A percentile compares a stretch with the other conserved stretches of the same genome.
These are phyloP conservation scores for Machimus atricapillus DNA, from an alignment of 2,888 invertebrate species.

Conservation along the genomic window DNA sequence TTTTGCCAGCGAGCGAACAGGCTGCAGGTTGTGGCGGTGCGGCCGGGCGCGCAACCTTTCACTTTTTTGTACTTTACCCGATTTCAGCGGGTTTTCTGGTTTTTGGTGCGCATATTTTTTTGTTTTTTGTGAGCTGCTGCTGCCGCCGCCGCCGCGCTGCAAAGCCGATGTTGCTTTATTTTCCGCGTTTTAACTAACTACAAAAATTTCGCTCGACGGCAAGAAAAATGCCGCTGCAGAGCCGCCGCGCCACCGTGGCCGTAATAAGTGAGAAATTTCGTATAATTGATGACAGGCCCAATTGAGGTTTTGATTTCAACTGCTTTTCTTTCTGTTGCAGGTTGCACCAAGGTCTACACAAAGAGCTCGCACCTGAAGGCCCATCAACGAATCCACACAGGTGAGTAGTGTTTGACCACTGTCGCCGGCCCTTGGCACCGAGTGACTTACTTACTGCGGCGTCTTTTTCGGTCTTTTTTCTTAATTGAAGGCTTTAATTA, in stretches of 20 bases:
- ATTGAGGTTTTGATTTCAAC: slow-evolving; percentile 34
- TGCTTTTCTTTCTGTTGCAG: slow-evolving; percentile 64
- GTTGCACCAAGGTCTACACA: slow-evolving; percentile 96
- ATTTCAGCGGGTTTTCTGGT: slow-evolving; percentile 29
- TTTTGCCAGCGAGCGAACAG: neutral
- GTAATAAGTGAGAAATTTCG: slow-evolving; percentile 34
- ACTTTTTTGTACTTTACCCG: slow-evolving; percentile 40
- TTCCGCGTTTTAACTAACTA: slow-evolving; percentile 38
- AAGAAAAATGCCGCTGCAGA: neutral
- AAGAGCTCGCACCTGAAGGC: slow-evolving; percentile 98
- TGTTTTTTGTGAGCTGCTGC: neutral
- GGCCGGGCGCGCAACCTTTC: slow-evolving; percentile 19
- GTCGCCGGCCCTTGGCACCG: slow-evolving; percentile 17
- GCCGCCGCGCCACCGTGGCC: slow-evolving; percentile 14
- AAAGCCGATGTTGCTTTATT: slow-evolving; percentile 13
- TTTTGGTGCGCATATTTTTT: slow-evolving; percentile 14
- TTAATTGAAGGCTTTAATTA: slow-evolving; percentile 45
- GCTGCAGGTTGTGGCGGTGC: neutral
- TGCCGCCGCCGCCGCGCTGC: neutral
- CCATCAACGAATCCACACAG: slow-evolving; percentile 97
- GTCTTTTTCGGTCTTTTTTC: slow-evolving; percentile 10
- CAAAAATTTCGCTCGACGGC: slow-evolving; percentile 14
- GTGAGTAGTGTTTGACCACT: slow-evolving; percentile 66
- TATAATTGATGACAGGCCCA: slow-evolving; percentile 35
- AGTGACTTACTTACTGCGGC: slow-evolving; percentile 9